These are phyloP conservation scores for Chlorops oryzae DNA, from an alignment of 1,140 invertebrate species.

Conservation along the genomic window DNA sequence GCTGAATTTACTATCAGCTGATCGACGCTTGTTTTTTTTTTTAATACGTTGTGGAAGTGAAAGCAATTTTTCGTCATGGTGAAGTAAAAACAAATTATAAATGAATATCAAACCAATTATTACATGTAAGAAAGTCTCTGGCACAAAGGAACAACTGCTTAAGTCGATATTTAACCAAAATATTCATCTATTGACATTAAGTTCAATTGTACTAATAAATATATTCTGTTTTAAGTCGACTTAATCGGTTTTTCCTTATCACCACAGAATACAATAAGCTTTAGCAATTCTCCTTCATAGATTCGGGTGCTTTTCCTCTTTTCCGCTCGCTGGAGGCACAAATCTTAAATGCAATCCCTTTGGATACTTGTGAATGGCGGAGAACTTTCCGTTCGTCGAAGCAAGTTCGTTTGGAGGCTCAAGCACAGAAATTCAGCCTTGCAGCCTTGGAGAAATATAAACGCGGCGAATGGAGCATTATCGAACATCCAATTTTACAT, in stretches of 20 bases:
- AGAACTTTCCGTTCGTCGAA: slow-evolving; percentile 74
- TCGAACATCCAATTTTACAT: slow-evolving; percentile 85
- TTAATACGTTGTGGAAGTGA: too few species aligned
- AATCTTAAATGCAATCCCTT: slow-evolving; percentile 70
- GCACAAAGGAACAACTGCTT: too few species aligned
- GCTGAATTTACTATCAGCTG: too few species aligned
- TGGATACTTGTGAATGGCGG: slow-evolving; percentile 84
- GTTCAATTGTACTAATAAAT: too few species aligned
- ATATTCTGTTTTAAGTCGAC: too few species aligned
- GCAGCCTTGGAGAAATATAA: slow-evolving; percentile 60
- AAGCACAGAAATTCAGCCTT: slow-evolving; percentile 75
- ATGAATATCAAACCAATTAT: slow-evolving; percentile 45
- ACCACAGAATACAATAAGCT: neutral
- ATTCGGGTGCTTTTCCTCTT: slow-evolving; percentile 80
- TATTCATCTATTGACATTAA: too few species aligned
- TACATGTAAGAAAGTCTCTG: slow-evolving; percentile 40
- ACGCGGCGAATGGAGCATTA: slow-evolving; percentile 60
- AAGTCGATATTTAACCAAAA: too few species aligned
- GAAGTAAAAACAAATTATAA: neutral
- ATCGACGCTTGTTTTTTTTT: too few species aligned
- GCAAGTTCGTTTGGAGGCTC: slow-evolving; percentile 76
- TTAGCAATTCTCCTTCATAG: too few species aligned
- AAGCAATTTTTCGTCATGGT: neutral
- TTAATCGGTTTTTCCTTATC: too few species aligned
- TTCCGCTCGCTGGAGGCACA: slow-evolving; percentile 75